Evolutionary conservation across 2,797 vertebrate genomes (phyloP), one percentile per base, ranked within the genome.

Genomic region (Leontopithecus rosalia): DNA sequence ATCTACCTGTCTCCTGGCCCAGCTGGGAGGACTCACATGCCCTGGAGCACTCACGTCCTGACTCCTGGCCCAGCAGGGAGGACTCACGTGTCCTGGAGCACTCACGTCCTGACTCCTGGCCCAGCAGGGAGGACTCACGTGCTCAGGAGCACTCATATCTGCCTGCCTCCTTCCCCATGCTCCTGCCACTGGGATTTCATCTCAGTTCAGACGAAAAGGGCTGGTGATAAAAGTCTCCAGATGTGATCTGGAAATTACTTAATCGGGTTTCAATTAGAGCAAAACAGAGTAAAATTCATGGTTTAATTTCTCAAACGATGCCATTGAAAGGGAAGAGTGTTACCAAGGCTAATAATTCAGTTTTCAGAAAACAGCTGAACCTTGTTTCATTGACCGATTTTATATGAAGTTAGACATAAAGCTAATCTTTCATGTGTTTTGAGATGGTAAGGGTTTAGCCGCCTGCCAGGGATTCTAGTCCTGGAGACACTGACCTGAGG

Each of bases 31-130:
- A 61, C 58, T 13, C 5, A 0, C 0, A 26, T 61, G 58, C n/a
- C n/a, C n/a, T n/a, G 28, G 12, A 15, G 58, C 28, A 61, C 28
- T 14, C 2, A 0, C 0, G 4, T 58, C n/a, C 67, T 36, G 19
- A n/a, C 67, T 72, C 46, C 46, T 46, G 46, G 11, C 46, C 46
- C 46, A 50, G 48, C 48, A 13, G 48, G 48, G 48, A 50, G 48
- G 48, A 50, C 57, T 28, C 2, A 0, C 0, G 3, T 57, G 55
- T 0, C 8, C 55, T 10, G 24, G 55, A 57, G 24, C 48, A 17
- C 19, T 72, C 19, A 72, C 2, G 0, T 20, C 36, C 70, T 39
- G 10, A 10, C 20, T 72, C 48, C 48, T 50, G 48, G 48, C 48
- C 48, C 14, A 50, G 14, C 48, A 0, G 48, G 48, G 4, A 50